These are phyloP conservation scores for Apodemus agrarius DNA, from an alignment of 2,797 vertebrate species.

Conservation along the genomic window DNA sequence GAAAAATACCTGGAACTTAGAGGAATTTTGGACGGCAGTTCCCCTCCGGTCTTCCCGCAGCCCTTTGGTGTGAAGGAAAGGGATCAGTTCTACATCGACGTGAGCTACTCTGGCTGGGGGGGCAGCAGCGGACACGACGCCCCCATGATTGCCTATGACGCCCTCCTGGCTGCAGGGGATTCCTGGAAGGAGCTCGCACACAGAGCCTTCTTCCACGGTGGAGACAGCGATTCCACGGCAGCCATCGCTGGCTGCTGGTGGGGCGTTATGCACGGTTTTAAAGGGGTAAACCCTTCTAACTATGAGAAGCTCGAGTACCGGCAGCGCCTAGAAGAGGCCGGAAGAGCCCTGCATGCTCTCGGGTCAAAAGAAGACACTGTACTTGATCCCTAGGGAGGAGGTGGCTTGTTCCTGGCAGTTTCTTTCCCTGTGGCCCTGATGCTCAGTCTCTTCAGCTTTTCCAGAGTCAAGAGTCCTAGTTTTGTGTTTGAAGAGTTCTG, in stretches of 20 bases:
- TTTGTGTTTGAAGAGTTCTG: constrained; percentile 46
- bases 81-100: constrained; percentile 86
- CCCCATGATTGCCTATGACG: constrained; percentile 92
- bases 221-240: constrained; percentile 90
- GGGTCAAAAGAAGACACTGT: constrained; percentile 47
- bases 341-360: constrained; percentile 83
- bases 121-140: constrained; percentile 91
- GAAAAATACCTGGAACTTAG: constrained; percentile 86
- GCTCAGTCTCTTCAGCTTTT: constrained; percentile 57
- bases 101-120: constrained; percentile 88
- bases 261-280: constrained; percentile 89
- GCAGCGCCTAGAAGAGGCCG: constrained; percentile 85
- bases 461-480: constrained; percentile 47
- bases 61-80: constrained; percentile 86
- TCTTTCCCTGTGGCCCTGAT: neutral
- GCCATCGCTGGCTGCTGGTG: constrained; percentile 90
- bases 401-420: neutral
- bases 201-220: constrained; percentile 90
- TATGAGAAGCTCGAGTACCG: constrained; percentile 88
- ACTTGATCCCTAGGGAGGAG: constrained; percentile 25
- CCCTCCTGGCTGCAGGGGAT: constrained; percentile 86
- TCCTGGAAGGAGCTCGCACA: constrained; percentile 89
- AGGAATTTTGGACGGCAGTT: constrained; percentile 87
- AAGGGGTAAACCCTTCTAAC: constrained; percentile 84
- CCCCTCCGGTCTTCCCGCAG: constrained; percentile 84